Conservation (phyloP, 2,888 invertebrate genomes). For the Sturmia bella region DNA sequence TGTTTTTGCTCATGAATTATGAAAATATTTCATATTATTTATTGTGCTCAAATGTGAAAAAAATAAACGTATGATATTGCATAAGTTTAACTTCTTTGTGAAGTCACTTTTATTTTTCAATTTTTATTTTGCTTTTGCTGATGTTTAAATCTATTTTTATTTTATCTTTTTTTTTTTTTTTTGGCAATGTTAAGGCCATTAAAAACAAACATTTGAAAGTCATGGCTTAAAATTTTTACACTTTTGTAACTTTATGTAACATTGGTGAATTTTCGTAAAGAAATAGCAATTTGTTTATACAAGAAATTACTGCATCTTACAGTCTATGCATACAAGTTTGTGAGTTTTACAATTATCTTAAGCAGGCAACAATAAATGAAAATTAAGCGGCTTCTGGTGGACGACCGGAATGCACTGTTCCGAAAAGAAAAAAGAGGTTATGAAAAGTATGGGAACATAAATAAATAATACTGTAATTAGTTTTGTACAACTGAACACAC, state of each 20-base stretch:
- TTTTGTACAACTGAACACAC: constrained; percentile 11
- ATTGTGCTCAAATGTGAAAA: neutral
- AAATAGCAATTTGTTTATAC: constrained; percentile 7
- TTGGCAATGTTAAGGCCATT: constrained; percentile 66
- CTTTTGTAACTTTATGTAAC: constrained; percentile 37
- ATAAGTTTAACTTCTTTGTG: constrained; percentile 37
- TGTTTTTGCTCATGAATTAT: constrained; percentile 52
- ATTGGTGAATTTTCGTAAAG: constrained; percentile 13
- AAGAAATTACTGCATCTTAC: constrained; percentile 7
- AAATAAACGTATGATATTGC: constrained; percentile 33
- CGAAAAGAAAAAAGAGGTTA: too few species aligned
- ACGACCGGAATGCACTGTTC: neutral
- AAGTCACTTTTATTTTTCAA: constrained; percentile 30
- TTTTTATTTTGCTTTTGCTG: constrained; percentile 9
- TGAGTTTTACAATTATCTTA: neutral
- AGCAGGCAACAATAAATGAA: neutral
- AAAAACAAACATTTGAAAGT: constrained; percentile 57
- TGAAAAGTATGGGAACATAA: neutral
- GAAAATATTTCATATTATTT: constrained; percentile 53
- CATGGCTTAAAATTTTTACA: constrained; percentile 29
- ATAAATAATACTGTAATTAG: constrained; percentile 9
- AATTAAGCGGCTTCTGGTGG: neutral
- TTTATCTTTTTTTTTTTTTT: constrained; percentile 32
- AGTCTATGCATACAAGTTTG: neutral
- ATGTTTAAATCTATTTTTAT: constrained; percentile 6